phyloP scores from a whole-genome alignment of 2,888 invertebrate genomes.

The Gryllus longicercus region DNA sequence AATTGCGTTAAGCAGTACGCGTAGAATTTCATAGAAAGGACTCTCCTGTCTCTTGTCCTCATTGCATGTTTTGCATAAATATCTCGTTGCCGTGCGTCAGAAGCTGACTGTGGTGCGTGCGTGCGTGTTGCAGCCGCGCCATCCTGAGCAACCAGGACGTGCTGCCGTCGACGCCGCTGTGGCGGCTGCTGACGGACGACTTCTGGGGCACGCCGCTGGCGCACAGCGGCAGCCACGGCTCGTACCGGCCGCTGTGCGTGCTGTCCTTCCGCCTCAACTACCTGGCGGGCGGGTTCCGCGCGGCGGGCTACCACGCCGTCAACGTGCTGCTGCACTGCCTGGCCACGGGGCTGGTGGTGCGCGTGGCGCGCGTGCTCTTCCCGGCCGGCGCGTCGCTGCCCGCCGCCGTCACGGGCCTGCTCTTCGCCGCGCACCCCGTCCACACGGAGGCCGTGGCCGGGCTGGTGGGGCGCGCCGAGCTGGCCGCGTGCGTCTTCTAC shows the following conservation, averaged over 20 bases:
- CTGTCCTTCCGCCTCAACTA: conserved; percentile 81
- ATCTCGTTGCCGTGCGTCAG: no score
- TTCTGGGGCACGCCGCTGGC: conserved; percentile 96
- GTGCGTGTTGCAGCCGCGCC: conserved; percentile 71
- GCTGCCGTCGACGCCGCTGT: conserved; percentile 72
- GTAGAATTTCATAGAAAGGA: no score
- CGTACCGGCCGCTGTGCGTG: conserved; percentile 89
- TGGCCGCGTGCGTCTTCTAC: conserved; percentile 87
- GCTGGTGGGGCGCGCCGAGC: conserved; percentile 91
- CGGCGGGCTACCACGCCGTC: conserved; percentile 80
- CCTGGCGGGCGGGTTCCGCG: conserved; percentile 63
- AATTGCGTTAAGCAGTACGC: no score
- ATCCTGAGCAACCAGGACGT: conserved; percentile 93
- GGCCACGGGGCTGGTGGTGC: conserved; percentile 78
- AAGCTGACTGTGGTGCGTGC: no score
- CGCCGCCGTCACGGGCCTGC: conserved; percentile 64
- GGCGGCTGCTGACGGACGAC: conserved; percentile 82
- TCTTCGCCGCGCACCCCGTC: conserved; percentile 93
- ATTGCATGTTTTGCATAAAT: no score
- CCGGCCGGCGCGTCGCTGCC: conserved; percentile 35
- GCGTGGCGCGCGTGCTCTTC: conserved; percentile 60
- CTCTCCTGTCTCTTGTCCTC: no score
- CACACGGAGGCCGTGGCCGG: conserved; percentile 97
- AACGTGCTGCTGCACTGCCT: conserved; percentile 83
- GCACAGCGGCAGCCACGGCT: conserved; percentile 93